These are phyloP conservation scores for Oreochromis tanganicae DNA, from an alignment of 2,113 vertebrate genomes.

Conservation along the genomic window DNA sequence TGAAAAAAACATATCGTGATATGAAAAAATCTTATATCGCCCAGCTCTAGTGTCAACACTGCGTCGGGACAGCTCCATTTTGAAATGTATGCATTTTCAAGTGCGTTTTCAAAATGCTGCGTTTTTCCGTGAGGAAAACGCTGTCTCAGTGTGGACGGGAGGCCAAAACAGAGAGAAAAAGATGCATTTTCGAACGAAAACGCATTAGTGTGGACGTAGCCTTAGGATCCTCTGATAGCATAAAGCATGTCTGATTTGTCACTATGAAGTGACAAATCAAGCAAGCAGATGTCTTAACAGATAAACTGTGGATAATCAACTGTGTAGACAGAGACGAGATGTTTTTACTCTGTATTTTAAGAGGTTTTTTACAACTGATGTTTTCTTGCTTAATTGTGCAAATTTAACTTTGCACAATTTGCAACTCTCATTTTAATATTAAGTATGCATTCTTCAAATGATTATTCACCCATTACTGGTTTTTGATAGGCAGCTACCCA, in stretches of 20 bases:
- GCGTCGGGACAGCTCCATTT: no score
- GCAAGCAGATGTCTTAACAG: neutral
- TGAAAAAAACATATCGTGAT: no score
- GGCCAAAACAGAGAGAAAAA: no score
- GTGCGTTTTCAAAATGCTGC: no score
- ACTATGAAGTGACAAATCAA: neutral
- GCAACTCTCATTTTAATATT: neutral
- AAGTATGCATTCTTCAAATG: neutral
- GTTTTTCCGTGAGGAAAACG: no score
- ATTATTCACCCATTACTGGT: neutral
- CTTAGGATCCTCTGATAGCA: neutral
- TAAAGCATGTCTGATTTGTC: neutral
- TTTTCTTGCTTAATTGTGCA: neutral
- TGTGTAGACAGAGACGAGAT: neutral
- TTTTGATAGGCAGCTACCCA: neutral
- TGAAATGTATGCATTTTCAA: no score
- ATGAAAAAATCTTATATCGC: no score
- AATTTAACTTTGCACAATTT: neutral
- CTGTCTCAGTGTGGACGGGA: no score
- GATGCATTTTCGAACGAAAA: no score
- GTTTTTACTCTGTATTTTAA: neutral
- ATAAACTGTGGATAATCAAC: neutral
- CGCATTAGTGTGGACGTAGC: no score
- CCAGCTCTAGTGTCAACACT: no score
- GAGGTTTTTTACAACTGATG: neutral